Base-by-base conservation (phyloP, 2,113 vertebrate species). In the Danionella cerebrum region DNA sequence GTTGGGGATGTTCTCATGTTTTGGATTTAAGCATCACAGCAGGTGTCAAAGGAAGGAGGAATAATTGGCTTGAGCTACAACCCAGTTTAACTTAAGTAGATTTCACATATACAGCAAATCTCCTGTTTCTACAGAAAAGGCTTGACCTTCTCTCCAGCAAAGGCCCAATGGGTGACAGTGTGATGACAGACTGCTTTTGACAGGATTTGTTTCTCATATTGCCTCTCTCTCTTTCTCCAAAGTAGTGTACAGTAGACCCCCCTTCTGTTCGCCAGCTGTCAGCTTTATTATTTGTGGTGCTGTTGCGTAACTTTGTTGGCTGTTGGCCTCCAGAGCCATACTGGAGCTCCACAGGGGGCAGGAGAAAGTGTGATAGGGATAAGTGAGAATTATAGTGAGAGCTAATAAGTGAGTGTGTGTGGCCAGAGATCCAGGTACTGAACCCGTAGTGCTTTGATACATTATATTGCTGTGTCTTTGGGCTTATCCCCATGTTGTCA, bases 61-160 rank as follows among this genome's bases (percentile, higher is more conserved):
- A 47, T 72, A 62, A 72, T 45, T 65, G 65, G 65, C 65, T 72
- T 69, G 47, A 39, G 27, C 51, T 41, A 53, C 25, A 57, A 10
- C 52, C 18, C 29, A 7, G 21, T 59, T 53, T 55, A 53, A 7
- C 29, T 70, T 64, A 57, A 73, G 38, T 38, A 67, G 63, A 76
- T 70, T 73, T 71, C 27, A 38, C 67, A 71, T 51, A 73, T 67
- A 29, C 65, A 47, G 31, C 41, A 70, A 62, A 66, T 76, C 66
- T 67, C 24, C 33, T 9, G 19, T 48, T 48, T 55, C 33, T 39
- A 8, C 25, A 31, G 21, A 19, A 67, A 39, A 60, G 14, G 12
- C 33, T 5, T 51, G 38, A 14, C 27, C 27, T 36, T 24, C 29
- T 5, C 44, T 45, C 19, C 14, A 38, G 16, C 11, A 21, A 18